A percentile compares a stretch with the other conserved stretches of the same genome.
Conservation (phyloP, 2,888 invertebrate species). For the Bursaphelenchus okinawaensis region DNA sequence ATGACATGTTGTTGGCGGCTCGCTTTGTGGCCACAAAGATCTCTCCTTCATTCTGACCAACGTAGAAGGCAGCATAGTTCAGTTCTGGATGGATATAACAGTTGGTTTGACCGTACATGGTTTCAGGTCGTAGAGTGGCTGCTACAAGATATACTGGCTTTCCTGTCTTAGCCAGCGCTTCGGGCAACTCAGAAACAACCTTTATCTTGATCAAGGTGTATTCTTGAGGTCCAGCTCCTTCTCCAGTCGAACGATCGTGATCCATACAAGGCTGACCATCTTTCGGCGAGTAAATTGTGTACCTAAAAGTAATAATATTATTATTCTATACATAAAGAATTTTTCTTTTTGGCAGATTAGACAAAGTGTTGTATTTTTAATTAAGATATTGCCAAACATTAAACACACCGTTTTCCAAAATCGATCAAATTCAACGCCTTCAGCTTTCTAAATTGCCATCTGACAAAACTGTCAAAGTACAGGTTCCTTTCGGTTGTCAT, state of each 20-base stretch:
- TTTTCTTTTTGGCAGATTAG: too few species aligned
- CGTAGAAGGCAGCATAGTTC: constrained; percentile 72
- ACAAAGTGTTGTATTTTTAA: too few species aligned
- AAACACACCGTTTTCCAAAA: constrained; percentile 77
- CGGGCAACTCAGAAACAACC: constrained; percentile 59
- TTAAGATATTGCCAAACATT: too few species aligned
- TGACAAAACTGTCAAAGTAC: constrained; percentile 91
- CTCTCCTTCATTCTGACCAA: constrained; percentile 65
- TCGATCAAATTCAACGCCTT: constrained; percentile 81
- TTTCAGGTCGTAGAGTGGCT: constrained; percentile 95
- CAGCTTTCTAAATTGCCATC: constrained; percentile 87
- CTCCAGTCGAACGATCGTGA: constrained; percentile 89
- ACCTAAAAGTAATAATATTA: constrained; percentile 59
- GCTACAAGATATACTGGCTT: constrained; percentile 76
- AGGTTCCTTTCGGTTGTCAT: constrained; percentile 96
- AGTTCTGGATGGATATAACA: constrained; percentile 96
- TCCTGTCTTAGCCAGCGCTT: constrained; percentile 58
- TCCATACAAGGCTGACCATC: constrained; percentile 99
- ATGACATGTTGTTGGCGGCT: constrained; percentile 89
- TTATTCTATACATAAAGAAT: too few species aligned
- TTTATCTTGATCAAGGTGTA: constrained; percentile 93
- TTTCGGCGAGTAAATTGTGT: constrained; percentile 88
- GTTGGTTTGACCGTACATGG: constrained; percentile 99
- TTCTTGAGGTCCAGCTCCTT: constrained; percentile 95
- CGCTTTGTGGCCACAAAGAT: constrained; percentile 78